Percentiles rank a stretch among this genome's conserved stretches.
These are phyloP conservation scores for Taurulus bubalis DNA, from an alignment of 2,113 vertebrate species.

Conservation along the genomic window DNA sequence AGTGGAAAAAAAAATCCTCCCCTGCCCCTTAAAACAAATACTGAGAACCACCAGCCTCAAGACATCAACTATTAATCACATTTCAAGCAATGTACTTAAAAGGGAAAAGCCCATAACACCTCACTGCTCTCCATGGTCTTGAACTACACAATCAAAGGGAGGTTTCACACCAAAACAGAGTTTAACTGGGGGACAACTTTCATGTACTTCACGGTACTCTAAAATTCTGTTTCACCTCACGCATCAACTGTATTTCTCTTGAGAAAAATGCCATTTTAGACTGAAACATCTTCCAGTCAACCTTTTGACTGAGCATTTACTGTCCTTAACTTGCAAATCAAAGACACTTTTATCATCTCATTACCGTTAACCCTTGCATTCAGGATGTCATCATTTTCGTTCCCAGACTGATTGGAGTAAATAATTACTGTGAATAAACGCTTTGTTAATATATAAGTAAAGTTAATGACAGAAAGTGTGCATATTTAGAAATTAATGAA, in stretches of 20 bases:
- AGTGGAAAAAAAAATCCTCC: constrained; percentile 22
- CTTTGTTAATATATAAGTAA: background rate
- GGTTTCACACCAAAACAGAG: constrained; percentile 10
- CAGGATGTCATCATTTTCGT: background rate
- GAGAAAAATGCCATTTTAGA: constrained; percentile 16
- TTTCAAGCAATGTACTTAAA: constrained; percentile 32
- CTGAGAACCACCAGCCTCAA: constrained; percentile 25
- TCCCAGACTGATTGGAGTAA: background rate
- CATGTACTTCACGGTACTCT: constrained; percentile 27
- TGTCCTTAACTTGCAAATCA: background rate
- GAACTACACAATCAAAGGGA: constrained; percentile 46
- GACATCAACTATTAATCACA: constrained; percentile 67
- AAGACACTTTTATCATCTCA: background rate
- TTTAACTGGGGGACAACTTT: constrained; percentile 51
- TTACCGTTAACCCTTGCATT: background rate
- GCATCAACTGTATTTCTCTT: constrained; percentile 9
- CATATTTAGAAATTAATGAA: background rate
- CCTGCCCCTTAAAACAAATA: constrained; percentile 34
- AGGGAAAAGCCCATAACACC: constrained; percentile 48
- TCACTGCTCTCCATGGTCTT: constrained; percentile 31
- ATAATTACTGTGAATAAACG: background rate
- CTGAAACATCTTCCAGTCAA: background rate
- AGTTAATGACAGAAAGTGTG: background rate
- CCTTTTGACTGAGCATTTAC: background rate
- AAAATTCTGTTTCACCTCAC: constrained; percentile 43